phyloP scores from a whole-genome alignment of 2,113 vertebrate genomes.

The Upupa epops region DNA sequence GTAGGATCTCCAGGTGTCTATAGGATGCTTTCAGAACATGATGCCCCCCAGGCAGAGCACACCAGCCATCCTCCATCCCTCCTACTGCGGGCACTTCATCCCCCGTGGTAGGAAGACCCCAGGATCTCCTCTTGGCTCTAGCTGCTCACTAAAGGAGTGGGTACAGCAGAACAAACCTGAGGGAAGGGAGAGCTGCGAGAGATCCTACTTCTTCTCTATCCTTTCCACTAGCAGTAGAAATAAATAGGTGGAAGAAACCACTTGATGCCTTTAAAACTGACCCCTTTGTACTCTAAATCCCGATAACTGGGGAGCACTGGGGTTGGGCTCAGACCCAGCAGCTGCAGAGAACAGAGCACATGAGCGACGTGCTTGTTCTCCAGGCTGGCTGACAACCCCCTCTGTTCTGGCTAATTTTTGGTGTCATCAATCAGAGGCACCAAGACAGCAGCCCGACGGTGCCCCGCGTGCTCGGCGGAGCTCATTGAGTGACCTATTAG shows the following conservation, averaged over 20 bases:
- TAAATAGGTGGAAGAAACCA: too few species aligned
- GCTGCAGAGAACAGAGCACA: neutral
- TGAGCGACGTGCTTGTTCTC: neutral
- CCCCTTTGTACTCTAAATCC: too few species aligned
- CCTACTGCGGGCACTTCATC: neutral
- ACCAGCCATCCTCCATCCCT: too few species aligned
- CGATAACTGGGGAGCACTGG: too few species aligned
- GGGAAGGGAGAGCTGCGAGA: neutral
- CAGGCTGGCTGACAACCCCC: constrained; percentile 24
- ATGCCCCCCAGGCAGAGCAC: too few species aligned
- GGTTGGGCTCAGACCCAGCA: neutral
- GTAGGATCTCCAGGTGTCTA: too few species aligned
- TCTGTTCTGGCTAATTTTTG: constrained; percentile 56
- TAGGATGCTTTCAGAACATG: too few species aligned
- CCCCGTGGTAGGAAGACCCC: neutral
- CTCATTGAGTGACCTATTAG: constrained; percentile 71
- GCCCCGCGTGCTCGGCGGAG: constrained; percentile 34
- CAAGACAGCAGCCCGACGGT: neutral
- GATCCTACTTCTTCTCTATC: neutral
- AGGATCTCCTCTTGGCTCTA: neutral
- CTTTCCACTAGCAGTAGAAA: neutral
- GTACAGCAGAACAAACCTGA: neutral
- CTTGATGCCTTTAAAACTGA: too few species aligned
- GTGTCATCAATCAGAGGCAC: constrained; percentile 61
- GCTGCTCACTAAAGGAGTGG: neutral